Conservation (phyloP, 2,113 vertebrate genomes). For the Tachuris rubrigastra region DNA sequence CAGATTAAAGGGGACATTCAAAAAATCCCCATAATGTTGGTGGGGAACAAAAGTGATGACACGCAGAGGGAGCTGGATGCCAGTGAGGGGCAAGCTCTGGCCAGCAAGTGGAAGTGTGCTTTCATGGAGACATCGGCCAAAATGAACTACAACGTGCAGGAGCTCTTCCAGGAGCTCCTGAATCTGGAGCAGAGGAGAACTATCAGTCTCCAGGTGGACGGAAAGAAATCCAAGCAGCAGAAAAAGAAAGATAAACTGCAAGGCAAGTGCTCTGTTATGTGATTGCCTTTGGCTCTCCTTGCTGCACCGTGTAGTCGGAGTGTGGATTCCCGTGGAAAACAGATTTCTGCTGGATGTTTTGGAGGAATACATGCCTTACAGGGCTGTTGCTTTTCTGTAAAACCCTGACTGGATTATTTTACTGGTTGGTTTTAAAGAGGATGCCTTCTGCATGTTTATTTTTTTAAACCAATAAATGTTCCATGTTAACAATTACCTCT, state of each 20-base stretch:
- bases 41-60: slow-evolving; percentile 73
- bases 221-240: slow-evolving; percentile 71
- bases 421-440: background rate
- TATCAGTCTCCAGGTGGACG: slow-evolving; percentile 63
- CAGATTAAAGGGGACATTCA: slow-evolving; percentile 73
- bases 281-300: background rate
- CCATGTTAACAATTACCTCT: background rate
- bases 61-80: slow-evolving; percentile 63
- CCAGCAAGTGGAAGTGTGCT: slow-evolving; percentile 74
- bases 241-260: slow-evolving; percentile 69
- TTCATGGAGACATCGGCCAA: slow-evolving; percentile 78
- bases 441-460: slow-evolving; percentile 49
- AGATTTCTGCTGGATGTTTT: background rate
- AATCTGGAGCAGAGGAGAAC: slow-evolving; percentile 71
- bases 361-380: background rate
- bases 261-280: slow-evolving; percentile 75
- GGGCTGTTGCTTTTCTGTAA: background rate
- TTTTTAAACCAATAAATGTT: slow-evolving; percentile 27
- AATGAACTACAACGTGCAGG: slow-evolving; percentile 73
- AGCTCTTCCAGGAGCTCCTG: slow-evolving; percentile 75
- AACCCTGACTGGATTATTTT: background rate
- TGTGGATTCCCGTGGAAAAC: background rate
- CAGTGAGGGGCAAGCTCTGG: slow-evolving; percentile 66
- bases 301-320: background rate
- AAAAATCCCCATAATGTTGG: slow-evolving; percentile 68